Conservation (phyloP, 37 sponge, comb jelly and placozoan genomes). For the Corticium candelabrum region DNA sequence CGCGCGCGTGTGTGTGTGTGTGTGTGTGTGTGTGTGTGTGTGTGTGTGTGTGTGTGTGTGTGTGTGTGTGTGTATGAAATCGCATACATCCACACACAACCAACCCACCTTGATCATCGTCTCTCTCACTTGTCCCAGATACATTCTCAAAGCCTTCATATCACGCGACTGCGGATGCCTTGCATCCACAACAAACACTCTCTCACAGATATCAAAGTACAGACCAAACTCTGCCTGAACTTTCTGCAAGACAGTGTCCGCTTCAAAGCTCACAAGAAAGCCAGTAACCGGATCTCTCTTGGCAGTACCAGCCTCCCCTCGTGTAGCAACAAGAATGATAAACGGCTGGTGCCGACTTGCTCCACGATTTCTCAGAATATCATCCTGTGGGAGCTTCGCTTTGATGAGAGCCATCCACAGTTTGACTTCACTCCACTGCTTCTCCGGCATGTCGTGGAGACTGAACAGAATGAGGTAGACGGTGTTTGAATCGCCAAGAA, state of each 20-base stretch:
- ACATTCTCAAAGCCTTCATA: constrained; percentile 28
- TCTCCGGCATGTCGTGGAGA: constrained; percentile 33
- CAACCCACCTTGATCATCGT: constrained; percentile 34
- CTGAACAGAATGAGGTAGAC: constrained; percentile 59
- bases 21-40: constrained; percentile 7
- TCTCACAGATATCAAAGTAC: constrained; percentile 33
- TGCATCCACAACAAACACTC: constrained; percentile 45
- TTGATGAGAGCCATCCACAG: constrained; percentile 75
- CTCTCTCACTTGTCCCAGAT: constrained; percentile 22
- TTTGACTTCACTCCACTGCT: constrained; percentile 44
- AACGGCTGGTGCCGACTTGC: constrained; percentile 15
- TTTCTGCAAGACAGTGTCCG: constrained; percentile 12
- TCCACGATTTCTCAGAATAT: constrained; percentile 22
- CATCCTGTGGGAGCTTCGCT: constrained; percentile 25
- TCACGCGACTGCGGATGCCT: constrained; percentile 40
- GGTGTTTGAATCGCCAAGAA: constrained; percentile 39
- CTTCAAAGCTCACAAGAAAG: not conserved
- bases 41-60: constrained; percentile 5
- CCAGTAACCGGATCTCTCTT: not conserved
- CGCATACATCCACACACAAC: too few species aligned
- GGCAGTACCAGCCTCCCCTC: not conserved
- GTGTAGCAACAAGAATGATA: constrained; percentile 55
- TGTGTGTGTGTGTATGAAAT: constrained; percentile 1
- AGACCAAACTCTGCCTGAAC: constrained; percentile 40
- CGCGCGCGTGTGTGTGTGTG: not conserved